Percentiles rank a stretch among this genome's conserved stretches.
phyloP scores from a whole-genome alignment of 2,888 invertebrate genomes.

The Sinelater perroti region DNA sequence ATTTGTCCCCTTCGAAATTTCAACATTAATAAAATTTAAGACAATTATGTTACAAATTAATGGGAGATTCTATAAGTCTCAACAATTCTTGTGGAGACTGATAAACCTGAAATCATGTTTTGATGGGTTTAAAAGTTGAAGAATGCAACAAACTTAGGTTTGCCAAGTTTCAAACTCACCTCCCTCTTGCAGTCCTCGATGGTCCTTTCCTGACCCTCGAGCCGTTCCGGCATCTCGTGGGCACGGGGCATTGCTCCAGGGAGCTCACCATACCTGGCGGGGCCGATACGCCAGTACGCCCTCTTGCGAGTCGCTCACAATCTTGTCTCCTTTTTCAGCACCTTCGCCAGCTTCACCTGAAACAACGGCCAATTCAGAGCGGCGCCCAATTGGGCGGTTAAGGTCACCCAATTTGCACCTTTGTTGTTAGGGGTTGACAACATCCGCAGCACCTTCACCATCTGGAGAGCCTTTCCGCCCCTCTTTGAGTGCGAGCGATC shows the following conservation, averaged over 20 bases:
- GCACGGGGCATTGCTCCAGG: constrained; percentile 86
- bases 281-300: constrained; percentile 98
- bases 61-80: too few relatives aligned
- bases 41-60: too few relatives aligned
- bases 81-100: too few relatives aligned
- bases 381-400: constrained; percentile 4
- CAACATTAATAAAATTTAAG: too few relatives aligned
- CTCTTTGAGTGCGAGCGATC: too few relatives aligned
- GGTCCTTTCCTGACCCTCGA: constrained; percentile 74
- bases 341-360: constrained; percentile 88
- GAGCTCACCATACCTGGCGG: constrained; percentile 88
- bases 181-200: constrained; percentile 82
- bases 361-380: too few relatives aligned
- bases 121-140: too few relatives aligned
- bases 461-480: not conserved
- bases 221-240: constrained; percentile 76
- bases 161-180: too few relatives aligned
- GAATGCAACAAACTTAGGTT: too few relatives aligned
- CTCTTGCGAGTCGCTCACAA: constrained; percentile 96
- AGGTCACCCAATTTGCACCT: not conserved
- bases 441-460: constrained; percentile 2
- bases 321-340: constrained; percentile 96
- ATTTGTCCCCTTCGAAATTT: too few relatives aligned
- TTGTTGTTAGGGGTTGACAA: not conserved
- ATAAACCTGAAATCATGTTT: too few relatives aligned